phyloP scores from a whole-genome alignment of 2,888 invertebrate species.

The Caenorhabditis drosophilae region DNA sequence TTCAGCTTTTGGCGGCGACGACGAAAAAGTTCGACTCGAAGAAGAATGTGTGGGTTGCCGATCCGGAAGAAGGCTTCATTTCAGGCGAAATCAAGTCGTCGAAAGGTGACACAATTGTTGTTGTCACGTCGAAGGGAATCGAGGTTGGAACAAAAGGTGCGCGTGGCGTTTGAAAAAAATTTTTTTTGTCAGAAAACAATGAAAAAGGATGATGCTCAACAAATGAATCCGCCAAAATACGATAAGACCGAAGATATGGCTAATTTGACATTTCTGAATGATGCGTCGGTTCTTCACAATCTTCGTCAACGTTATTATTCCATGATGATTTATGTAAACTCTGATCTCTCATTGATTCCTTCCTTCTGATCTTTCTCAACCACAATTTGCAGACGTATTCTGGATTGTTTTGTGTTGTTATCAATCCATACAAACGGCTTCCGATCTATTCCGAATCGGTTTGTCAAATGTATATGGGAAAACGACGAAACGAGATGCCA shows the following conservation, averaged over 20 bases:
- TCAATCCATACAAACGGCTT: conserved; percentile 68
- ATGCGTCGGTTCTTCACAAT: conserved; percentile 97
- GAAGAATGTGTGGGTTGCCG: conserved; percentile 98
- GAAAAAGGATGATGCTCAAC: conserved; percentile 72
- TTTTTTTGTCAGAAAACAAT: too few relatives aligned
- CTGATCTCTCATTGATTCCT: neutral
- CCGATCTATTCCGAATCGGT: conserved; percentile 68
- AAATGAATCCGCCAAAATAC: conserved; percentile 99
- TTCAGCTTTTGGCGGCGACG: conserved; percentile 54
- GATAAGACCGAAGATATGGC: conserved; percentile 78
- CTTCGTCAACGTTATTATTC: conserved; percentile 89
- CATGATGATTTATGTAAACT: conserved; percentile 67
- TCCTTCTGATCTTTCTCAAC: neutral
- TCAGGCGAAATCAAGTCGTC: conserved; percentile 93
- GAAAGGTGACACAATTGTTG: conserved; percentile 95
- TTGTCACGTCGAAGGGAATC: conserved; percentile 84
- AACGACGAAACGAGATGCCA: conserved; percentile 68
- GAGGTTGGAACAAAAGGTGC: too few relatives aligned
- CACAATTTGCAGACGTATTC: conserved; percentile 63
- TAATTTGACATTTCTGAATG: conserved; percentile 78
- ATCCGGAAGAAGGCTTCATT: conserved; percentile 96
- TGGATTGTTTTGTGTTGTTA: conserved; percentile 68
- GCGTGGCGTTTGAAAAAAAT: too few relatives aligned
- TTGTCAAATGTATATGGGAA: conserved; percentile 55
- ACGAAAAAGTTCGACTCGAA: conserved; percentile 81